phyloP scores from a whole-genome alignment of 2,113 vertebrate genomes.

The Sinosuthora webbiana region DNA sequence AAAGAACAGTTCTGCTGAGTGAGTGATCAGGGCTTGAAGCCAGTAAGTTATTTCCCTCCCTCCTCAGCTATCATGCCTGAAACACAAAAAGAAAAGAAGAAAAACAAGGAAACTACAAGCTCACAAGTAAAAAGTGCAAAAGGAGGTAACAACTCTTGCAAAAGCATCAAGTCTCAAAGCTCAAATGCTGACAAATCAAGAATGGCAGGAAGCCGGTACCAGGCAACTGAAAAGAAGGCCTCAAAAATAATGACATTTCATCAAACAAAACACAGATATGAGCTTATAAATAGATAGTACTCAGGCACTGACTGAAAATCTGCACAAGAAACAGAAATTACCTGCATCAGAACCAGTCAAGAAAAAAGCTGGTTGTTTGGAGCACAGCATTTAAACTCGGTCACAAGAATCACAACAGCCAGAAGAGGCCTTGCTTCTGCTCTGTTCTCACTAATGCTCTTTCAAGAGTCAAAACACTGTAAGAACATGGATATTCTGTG shows the following conservation, averaged over 20 bases:
- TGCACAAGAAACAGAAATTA: background rate
- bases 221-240: background rate
- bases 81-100: constrained; percentile 17
- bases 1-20: background rate
- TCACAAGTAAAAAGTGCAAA: background rate
- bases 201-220: background rate
- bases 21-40: background rate
- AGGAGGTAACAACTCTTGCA: background rate
- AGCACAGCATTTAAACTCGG: constrained; percentile 51
- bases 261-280: background rate
- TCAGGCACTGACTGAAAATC: background rate
- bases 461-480: background rate
- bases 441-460: background rate
- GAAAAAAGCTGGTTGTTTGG: background rate
- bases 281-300: background rate
- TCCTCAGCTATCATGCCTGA: background rate
- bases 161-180: background rate
- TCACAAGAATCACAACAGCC: background rate
- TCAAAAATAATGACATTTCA: background rate
- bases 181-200: background rate
- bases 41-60: background rate
- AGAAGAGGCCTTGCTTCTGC: background rate
- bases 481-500: background rate
- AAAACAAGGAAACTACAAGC: background rate
- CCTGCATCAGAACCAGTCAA: background rate